Conservation (phyloP, 2,113 vertebrate species). For the Zonotrichia leucophrys region DNA sequence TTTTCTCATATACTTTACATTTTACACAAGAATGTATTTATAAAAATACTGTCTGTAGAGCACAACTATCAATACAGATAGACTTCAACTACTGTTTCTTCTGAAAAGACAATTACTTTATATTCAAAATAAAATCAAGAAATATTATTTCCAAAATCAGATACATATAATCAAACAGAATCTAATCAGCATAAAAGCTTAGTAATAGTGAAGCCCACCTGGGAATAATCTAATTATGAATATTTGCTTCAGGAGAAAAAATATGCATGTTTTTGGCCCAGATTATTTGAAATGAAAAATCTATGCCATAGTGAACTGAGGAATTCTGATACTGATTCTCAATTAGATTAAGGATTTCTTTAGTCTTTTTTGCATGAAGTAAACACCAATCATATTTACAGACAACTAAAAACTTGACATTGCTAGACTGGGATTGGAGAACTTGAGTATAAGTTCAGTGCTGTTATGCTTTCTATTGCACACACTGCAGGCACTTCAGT, state of each 20-base stretch:
- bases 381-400: neutral
- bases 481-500: neutral
- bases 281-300: neutral
- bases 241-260: neutral
- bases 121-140: neutral
- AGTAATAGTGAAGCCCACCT: neutral
- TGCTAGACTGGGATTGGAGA: neutral
- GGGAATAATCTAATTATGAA: neutral
- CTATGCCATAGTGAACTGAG: neutral
- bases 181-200: neutral
- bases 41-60: neutral
- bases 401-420: neutral
- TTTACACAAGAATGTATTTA: neutral
- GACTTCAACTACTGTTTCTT: neutral
- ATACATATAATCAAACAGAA: neutral
- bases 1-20: neutral
- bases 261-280: neutral
- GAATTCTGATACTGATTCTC: neutral
- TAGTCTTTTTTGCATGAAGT: neutral
- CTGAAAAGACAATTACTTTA: neutral
- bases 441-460: neutral
- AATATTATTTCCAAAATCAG: neutral
- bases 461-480: neutral
- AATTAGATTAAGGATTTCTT: neutral
- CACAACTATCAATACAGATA: neutral